Conservation (phyloP, 2,797 vertebrate genomes). For the Peromyscus eremicus region DNA sequence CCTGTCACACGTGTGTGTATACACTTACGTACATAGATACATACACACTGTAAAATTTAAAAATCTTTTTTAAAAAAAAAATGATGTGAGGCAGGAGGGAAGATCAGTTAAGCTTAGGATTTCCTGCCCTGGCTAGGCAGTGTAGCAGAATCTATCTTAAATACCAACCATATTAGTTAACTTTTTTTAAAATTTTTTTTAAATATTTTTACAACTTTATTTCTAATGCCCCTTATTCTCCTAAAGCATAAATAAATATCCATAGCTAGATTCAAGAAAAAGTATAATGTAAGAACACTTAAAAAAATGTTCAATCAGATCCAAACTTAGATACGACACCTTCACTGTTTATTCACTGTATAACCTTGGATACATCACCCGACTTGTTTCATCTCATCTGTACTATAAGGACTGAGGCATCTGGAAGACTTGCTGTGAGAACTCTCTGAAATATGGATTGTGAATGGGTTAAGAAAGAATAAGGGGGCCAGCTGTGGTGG, state of each 20-base stretch:
- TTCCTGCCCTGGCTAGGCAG: neutral
- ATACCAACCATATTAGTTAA: neutral
- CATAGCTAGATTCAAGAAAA: slow-evolving; percentile 38
- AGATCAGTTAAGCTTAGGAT: neutral
- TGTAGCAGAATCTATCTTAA: neutral
- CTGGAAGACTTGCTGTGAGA: slow-evolving; percentile 1
- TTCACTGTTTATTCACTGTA: neutral
- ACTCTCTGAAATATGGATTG: slow-evolving; percentile 15
- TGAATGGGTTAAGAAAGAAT: slow-evolving; percentile 18
- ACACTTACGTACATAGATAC: neutral
- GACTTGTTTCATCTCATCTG: neutral
- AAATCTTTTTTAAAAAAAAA: neutral
- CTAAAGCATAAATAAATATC: slow-evolving; percentile 10
- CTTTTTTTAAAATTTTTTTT: neutral
- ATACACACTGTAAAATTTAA: neutral
- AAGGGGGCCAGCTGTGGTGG: neutral
- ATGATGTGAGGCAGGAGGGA: neutral
- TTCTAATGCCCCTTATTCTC: slow-evolving; percentile 35
- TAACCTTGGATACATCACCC: neutral
- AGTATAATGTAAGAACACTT: neutral
- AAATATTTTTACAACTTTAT: neutral
- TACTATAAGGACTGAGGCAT: neutral
- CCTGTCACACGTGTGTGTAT: neutral
- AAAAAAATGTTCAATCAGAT: neutral
- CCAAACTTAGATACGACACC: neutral